These are phyloP conservation scores for Deroptyus accipitrinus DNA, from an alignment of 2,113 vertebrate genomes.

Conservation along the genomic window DNA sequence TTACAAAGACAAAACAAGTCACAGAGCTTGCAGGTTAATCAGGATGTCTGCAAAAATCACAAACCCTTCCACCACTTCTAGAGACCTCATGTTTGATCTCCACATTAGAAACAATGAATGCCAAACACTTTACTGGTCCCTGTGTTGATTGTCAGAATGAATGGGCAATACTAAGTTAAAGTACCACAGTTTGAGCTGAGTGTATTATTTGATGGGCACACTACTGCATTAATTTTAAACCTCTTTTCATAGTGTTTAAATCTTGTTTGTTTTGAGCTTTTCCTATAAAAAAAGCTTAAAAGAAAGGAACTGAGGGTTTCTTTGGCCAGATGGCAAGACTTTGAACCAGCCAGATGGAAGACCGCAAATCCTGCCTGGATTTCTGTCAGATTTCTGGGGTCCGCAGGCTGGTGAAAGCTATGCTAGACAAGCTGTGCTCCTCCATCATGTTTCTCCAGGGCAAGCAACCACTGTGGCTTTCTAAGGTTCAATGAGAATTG, in stretches of 20 bases:
- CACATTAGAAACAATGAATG: not conserved
- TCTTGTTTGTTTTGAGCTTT: not conserved
- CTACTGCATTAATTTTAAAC: not conserved
- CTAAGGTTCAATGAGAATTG: not conserved
- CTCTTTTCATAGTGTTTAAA: not conserved
- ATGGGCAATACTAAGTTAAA: not conserved
- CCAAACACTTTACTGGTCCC: not conserved
- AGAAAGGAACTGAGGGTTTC: not conserved
- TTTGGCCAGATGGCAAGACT: constrained; percentile 32
- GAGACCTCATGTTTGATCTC: not conserved
- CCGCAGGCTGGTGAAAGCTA: not conserved
- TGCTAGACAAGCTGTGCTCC: not conserved
- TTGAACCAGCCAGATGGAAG: constrained; percentile 28
- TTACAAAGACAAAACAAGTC: not conserved
- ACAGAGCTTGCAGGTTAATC: not conserved
- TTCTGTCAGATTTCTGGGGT: constrained; percentile 26
- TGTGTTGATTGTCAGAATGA: not conserved
- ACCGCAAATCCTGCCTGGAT: not conserved
- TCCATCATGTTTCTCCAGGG: not conserved
- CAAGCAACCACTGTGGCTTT: not conserved
- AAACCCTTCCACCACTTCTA: not conserved
- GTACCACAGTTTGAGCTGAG: not conserved
- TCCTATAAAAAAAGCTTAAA: not conserved
- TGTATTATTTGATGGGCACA: not conserved
- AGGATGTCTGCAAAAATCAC: not conserved